A percentile compares a stretch with the other conserved stretches of the same genome.
Conservation (phyloP, 1,140 invertebrate genomes). For the Paraescarpia echinospica region DNA sequence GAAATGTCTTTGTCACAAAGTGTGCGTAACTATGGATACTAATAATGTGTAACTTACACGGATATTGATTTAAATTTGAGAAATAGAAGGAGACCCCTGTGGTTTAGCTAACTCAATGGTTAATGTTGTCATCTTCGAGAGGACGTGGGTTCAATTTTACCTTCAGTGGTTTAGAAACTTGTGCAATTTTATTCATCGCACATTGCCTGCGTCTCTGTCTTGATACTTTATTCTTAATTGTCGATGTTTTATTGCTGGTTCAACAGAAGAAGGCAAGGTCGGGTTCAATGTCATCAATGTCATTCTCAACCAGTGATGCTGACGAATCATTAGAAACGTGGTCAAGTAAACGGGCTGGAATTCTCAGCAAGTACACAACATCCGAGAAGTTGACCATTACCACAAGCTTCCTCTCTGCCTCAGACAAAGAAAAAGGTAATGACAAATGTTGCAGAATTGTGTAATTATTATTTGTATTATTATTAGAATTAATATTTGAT, state of each 20-base stretch:
- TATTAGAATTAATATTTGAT: too few species aligned
- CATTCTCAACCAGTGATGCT: constrained; percentile 23
- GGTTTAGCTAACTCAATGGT: background rate
- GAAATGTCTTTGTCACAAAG: constrained; percentile 23
- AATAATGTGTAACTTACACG: background rate
- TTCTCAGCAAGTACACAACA: constrained; percentile 86
- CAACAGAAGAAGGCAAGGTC: constrained; percentile 10
- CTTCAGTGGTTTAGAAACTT: too few species aligned
- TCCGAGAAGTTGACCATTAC: constrained; percentile 87
- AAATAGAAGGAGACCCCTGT: background rate
- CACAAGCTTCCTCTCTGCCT: constrained; percentile 80
- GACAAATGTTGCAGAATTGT: constrained; percentile 16
- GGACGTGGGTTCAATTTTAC: too few species aligned
- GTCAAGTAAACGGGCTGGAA: constrained; percentile 70
- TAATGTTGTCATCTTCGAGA: too few species aligned
- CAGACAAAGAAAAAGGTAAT: constrained; percentile 71
- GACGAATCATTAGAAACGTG: constrained; percentile 72
- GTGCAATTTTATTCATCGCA: too few species aligned
- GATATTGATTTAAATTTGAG: too few species aligned
- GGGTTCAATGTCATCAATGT: constrained; percentile 10
- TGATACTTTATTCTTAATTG: background rate
- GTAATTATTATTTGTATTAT: constrained; percentile 3
- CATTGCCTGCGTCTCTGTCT: too few species aligned
- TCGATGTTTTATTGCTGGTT: background rate
- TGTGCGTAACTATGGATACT: constrained; percentile 45